A percentile compares a stretch with the other conserved stretches of the same genome.
Conservation (phyloP, 2,797 vertebrate species). For the Peromyscus attwateri region DNA sequence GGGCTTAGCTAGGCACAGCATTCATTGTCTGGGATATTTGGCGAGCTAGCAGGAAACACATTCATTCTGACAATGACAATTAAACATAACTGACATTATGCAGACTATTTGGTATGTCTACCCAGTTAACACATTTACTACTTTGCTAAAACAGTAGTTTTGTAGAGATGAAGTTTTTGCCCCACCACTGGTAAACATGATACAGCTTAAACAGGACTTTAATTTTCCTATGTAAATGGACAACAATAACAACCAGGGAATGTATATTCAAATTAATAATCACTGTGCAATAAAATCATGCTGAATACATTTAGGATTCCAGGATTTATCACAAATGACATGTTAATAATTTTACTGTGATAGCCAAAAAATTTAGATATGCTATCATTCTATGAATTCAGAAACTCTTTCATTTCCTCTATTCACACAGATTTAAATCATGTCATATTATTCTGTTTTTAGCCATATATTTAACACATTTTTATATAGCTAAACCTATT, state of each 20-base stretch:
- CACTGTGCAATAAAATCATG: background rate
- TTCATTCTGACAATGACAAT: background rate
- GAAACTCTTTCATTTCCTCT: background rate
- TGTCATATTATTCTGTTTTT: background rate
- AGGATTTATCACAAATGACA: background rate
- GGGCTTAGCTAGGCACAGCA: background rate
- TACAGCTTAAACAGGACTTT: background rate
- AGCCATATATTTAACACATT: background rate
- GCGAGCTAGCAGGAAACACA: background rate
- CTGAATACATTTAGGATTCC: background rate
- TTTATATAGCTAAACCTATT: background rate
- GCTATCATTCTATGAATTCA: background rate
- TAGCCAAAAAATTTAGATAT: background rate
- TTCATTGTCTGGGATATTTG: background rate
- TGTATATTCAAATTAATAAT: background rate
- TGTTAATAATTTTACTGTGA: background rate
- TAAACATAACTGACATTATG: background rate
- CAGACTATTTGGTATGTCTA: background rate
- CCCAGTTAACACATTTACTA: background rate
- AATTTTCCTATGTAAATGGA: background rate
- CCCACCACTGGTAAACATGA: too few species aligned
- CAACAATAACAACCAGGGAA: background rate
- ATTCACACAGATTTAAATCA: background rate
- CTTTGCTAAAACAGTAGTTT: background rate
- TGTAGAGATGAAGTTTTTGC: background rate